These are phyloP conservation scores for Oxyura jamaicensis DNA, from an alignment of 2,113 vertebrate species.

Conservation along the genomic window DNA sequence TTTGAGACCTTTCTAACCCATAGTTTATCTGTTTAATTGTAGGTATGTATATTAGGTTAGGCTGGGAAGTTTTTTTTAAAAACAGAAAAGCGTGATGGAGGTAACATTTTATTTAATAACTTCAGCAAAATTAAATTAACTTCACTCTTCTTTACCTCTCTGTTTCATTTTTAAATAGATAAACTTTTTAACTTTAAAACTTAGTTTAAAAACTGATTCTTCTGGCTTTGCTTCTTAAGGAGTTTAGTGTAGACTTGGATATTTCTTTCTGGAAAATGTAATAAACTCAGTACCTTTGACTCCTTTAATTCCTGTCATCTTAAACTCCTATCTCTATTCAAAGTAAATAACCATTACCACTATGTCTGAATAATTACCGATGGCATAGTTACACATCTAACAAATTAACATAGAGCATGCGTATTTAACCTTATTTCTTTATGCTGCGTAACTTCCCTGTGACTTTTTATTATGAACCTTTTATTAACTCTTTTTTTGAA, in stretches of 20 bases:
- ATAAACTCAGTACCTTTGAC: constrained; percentile 38
- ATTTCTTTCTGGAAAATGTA: constrained; percentile 62
- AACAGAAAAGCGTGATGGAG: constrained; percentile 84
- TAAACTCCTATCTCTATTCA: constrained; percentile 32
- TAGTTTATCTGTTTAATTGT: constrained; percentile 87
- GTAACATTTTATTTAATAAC: constrained; percentile 86
- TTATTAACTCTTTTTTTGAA: constrained; percentile 57
- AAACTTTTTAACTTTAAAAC: constrained; percentile 62
- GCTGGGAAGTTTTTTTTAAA: constrained; percentile 85
- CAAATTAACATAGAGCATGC: constrained; percentile 75
- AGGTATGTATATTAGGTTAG: constrained; percentile 87
- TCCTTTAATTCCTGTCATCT: constrained; percentile 27
- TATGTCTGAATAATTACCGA: constrained; percentile 40
- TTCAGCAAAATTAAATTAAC: constrained; percentile 80
- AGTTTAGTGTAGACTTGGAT: constrained; percentile 67
- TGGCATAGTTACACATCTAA: constrained; percentile 53
- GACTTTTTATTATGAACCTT: constrained; percentile 1
- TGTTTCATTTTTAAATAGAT: constrained; percentile 71
- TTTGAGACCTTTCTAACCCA: constrained; percentile 80
- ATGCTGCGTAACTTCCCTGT: constrained; percentile 53
- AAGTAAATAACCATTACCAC: constrained; percentile 29
- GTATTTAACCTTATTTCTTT: constrained; percentile 5
- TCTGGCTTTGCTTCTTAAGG: constrained; percentile 79
- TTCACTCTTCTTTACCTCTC: constrained; percentile 75
- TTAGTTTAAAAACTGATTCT: constrained; percentile 69